phyloP scores from a whole-genome alignment of 2,888 invertebrate species.

The Gasteruption jaculator region DNA sequence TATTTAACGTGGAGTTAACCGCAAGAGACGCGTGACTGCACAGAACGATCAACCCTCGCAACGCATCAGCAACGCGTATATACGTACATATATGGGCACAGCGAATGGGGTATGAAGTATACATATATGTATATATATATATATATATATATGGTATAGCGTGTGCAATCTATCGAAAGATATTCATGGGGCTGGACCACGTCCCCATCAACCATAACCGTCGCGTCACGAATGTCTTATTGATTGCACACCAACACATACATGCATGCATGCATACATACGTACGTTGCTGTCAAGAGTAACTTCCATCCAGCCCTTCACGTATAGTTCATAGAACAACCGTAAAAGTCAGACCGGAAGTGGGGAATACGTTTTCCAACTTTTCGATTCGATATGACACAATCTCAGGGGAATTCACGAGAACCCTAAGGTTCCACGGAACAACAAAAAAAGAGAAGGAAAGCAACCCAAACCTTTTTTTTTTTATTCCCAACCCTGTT shows the following conservation, averaged over 20 bases:
- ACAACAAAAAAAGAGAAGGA: too few species aligned
- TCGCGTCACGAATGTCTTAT: conserved; percentile 52
- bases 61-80: conserved; percentile 25
- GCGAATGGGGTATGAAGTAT: conserved; percentile 35
- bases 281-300: too few species aligned
- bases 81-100: conserved; percentile 32
- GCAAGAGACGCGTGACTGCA: conserved; percentile 45
- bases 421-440: too few species aligned
- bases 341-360: conserved; percentile 39
- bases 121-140: too few species aligned
- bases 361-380: conserved; percentile 38
- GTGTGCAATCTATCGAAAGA: conserved; percentile 53
- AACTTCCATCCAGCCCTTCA: too few species aligned
- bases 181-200: conserved; percentile 50
- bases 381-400: too few species aligned
- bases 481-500: too few species aligned
- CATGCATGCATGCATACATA: background rate
- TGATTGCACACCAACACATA: conserved; percentile 38
- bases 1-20: conserved; percentile 36
- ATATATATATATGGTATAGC: too few species aligned
- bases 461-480: too few species aligned
- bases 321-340: too few species aligned
- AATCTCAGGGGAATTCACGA: too few species aligned
- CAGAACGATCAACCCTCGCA: conserved; percentile 33
- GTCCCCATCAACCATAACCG: conserved; percentile 46